Conservation (phyloP, 2,888 invertebrate genomes). For the Tupiocoris notatus region DNA sequence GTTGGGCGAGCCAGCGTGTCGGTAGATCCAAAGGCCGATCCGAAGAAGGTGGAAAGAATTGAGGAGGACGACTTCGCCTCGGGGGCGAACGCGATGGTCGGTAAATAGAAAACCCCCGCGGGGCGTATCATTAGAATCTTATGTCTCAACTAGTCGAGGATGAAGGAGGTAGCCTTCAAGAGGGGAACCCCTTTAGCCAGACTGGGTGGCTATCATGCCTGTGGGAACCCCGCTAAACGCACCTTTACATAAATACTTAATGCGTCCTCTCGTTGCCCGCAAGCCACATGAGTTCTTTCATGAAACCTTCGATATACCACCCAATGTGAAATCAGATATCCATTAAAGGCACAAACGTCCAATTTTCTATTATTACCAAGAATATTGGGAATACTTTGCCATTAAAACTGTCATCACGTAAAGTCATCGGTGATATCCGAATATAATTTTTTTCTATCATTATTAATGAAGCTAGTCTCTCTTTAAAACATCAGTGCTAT, state of each 20-base stretch:
- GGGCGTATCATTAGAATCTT: constrained; percentile 6
- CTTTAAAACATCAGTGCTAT: too few relatives aligned
- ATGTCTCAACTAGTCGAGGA: not conserved
- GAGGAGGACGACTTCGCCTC: not conserved
- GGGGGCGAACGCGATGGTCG: constrained; percentile 3
- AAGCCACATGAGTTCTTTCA: too few relatives aligned
- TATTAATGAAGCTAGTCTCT: too few relatives aligned
- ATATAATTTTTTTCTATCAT: too few relatives aligned
- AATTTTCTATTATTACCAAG: too few relatives aligned
- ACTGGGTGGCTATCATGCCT: not conserved
- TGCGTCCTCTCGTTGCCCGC: not conserved
- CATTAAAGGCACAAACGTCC: too few relatives aligned
- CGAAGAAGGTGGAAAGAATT: not conserved
- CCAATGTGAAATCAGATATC: too few relatives aligned
- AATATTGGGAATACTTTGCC: too few relatives aligned
- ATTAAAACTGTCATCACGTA: too few relatives aligned
- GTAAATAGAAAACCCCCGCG: constrained; percentile 28
- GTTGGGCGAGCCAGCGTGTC: constrained; percentile 33
- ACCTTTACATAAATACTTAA: not conserved
- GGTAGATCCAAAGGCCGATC: constrained; percentile 7
- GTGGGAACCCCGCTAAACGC: not conserved
- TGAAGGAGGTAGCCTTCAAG: not conserved
- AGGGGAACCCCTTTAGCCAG: not conserved
- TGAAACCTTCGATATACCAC: too few relatives aligned
- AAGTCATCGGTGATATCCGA: too few relatives aligned